Percentiles rank a stretch among this genome's conserved stretches.
These are phyloP conservation scores for Hydrophis major DNA, from an alignment of 2,797 vertebrate genomes.

Conservation along the genomic window DNA sequence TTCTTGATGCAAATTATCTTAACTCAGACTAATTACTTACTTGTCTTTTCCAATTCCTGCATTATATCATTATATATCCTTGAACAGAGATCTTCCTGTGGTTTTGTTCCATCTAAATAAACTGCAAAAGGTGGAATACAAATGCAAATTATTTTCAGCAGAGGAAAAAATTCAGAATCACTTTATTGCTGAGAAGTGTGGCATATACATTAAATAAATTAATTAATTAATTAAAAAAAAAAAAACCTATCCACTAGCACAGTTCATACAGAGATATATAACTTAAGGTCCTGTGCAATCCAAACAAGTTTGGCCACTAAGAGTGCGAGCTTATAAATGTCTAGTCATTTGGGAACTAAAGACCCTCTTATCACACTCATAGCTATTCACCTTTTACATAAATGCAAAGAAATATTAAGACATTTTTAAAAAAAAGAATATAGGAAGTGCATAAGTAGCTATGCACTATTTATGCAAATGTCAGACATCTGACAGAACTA, in stretches of 20 bases:
- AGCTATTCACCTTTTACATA: background rate
- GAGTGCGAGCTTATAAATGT: background rate
- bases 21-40: conserved; percentile 61
- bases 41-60: conserved; percentile 70
- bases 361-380: background rate
- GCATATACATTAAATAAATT: background rate
- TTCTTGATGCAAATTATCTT: background rate
- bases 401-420: background rate
- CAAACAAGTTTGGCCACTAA: background rate
- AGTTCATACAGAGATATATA: background rate
- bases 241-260: background rate
- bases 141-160: background rate
- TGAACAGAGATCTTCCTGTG: conserved; percentile 78
- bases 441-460: background rate
- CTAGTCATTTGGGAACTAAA: background rate
- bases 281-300: background rate
- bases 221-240: background rate
- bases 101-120: conserved; percentile 84
- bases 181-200: background rate
- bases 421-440: background rate
- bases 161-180: background rate
- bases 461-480: background rate
- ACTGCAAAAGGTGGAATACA: conserved; percentile 65
- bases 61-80: conserved; percentile 75
- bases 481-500: background rate